phyloP scores from a whole-genome alignment of 2,113 vertebrate genomes.

The Myrmecophaga tridactyla region DNA sequence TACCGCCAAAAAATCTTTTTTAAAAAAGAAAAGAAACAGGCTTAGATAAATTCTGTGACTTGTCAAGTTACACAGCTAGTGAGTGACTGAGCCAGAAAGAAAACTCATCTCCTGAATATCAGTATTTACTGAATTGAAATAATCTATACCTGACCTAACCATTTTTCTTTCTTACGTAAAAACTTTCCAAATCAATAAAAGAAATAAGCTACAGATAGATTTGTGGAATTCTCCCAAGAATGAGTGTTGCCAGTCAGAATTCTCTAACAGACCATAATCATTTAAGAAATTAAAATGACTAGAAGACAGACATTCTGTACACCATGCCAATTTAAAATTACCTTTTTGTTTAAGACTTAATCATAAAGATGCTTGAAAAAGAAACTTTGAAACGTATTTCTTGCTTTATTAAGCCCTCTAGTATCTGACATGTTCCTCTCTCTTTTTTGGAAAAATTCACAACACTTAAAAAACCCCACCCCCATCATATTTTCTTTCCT shows the following conservation, averaged over 20 bases:
- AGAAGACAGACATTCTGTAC: not conserved
- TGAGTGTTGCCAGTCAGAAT: not conserved
- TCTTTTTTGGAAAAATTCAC: conserved; percentile 47
- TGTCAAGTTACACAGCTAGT: not conserved
- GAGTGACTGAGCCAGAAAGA: not conserved
- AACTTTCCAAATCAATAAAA: not conserved
- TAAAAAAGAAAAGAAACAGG: not conserved
- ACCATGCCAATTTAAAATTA: not conserved
- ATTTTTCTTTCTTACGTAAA: conserved; percentile 12
- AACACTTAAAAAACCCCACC: not conserved
- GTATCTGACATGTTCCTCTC: not conserved
- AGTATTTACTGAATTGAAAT: not conserved
- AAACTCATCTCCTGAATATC: not conserved
- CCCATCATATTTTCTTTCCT: conserved; percentile 67
- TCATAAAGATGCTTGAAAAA: conserved; percentile 27
- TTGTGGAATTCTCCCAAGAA: not conserved
- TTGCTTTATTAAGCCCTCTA: conserved; percentile 7
- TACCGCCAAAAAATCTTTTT: too few relatives aligned
- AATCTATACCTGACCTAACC: not conserved
- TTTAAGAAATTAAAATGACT: not conserved
- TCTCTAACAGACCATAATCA: not conserved
- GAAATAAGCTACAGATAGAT: not conserved
- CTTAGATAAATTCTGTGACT: not conserved
- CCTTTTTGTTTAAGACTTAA: not conserved
- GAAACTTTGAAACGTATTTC: not conserved